phyloP scores from a whole-genome alignment of 2,888 invertebrate species.

The Erannis defoliaria region DNA sequence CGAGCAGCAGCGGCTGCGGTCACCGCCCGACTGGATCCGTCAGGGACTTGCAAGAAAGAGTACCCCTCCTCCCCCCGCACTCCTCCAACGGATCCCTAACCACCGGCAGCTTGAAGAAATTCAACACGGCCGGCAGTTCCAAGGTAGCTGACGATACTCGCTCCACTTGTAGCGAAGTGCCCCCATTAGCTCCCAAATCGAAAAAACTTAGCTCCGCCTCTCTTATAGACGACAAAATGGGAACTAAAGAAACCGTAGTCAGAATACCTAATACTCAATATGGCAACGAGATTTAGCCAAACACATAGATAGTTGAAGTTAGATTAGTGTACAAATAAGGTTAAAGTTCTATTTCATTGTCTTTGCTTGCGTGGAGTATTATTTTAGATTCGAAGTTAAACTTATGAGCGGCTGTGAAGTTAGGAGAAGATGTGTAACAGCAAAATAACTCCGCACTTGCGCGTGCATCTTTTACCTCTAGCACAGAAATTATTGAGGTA shows the following conservation, averaged over 20 bases:
- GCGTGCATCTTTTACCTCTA: no score
- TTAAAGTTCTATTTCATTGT: conserved; percentile 28
- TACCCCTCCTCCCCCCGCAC: conserved; percentile 76
- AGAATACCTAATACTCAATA: conserved; percentile 76
- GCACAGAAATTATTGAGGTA: no score
- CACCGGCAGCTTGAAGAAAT: conserved; percentile 76
- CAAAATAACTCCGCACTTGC: no score
- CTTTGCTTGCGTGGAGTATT: conserved; percentile 32
- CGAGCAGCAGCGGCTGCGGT: conserved; percentile 66
- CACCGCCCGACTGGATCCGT: conserved; percentile 66
- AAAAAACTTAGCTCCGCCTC: conserved; percentile 82
- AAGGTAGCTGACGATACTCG: conserved; percentile 72
- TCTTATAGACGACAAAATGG: conserved; percentile 75
- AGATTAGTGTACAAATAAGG: conserved; percentile 25
- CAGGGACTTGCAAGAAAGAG: conserved; percentile 74
- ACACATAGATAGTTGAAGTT: conserved; percentile 24
- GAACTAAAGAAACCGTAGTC: conserved; percentile 78
- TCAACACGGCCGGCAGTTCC: conserved; percentile 69
- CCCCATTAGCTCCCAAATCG: conserved; percentile 73
- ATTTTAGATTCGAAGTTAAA: conserved; percentile 4
- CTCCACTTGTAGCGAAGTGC: conserved; percentile 78
- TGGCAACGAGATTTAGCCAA: conserved; percentile 73
- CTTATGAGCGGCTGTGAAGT: no score
- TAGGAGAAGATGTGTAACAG: no score
- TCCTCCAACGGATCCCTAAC: conserved; percentile 80